Base-by-base conservation (phyloP, 1,140 invertebrate genomes). In the Meloidogyne floridensis region DNA sequence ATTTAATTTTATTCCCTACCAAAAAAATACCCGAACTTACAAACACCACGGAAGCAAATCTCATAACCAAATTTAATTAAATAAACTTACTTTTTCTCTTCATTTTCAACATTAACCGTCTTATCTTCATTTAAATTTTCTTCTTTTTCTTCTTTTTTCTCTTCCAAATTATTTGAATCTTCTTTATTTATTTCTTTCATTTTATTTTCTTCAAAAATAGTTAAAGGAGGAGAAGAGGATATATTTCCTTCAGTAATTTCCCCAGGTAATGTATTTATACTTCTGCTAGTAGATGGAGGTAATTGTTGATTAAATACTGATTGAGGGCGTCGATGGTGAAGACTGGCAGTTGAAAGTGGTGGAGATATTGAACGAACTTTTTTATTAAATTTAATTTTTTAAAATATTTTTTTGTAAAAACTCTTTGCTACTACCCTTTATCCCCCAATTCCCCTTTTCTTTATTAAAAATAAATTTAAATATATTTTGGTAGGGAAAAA, bases 321-420 rank as follows among this genome's bases (percentile, higher is more conserved):
- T 54, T 54, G 8, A 54, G 53, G 53, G 3, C 10, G 8, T 11
- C 9, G 7, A 54, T 54, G 8, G 10, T 3, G 11, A 11, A 54
- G 53, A 54, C 53, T 8, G 10, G 7, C 11, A n/a, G 59, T n/a
- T 65, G 10, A 65, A n/a, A n/a, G 59, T n/a, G n/a, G 59, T n/a
- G n/a, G 59, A 18, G 59, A 65, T n/a, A 65, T n/a, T n/a, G 59
- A 65, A 65, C 59, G 15, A 65, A 65, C 59, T 65, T 65, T 65
- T 65, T 65, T 13, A n/a, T 65, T 65, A n/a, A 6, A 65, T 65
- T n/a, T n/a, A n/a, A 6, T 65, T 65, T 65, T n/a, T 54, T 54
- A 54, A 54, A 54, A 54, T 54, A 54, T 10, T 47, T 47, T 47
- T 47, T 47, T 47, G 47, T 47, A 4, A 47, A 47, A 32, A 32